Evolutionary conservation across 1,140 invertebrate genomes (phyloP).

Genomic region (Amphibalanus amphitrite): DNA sequence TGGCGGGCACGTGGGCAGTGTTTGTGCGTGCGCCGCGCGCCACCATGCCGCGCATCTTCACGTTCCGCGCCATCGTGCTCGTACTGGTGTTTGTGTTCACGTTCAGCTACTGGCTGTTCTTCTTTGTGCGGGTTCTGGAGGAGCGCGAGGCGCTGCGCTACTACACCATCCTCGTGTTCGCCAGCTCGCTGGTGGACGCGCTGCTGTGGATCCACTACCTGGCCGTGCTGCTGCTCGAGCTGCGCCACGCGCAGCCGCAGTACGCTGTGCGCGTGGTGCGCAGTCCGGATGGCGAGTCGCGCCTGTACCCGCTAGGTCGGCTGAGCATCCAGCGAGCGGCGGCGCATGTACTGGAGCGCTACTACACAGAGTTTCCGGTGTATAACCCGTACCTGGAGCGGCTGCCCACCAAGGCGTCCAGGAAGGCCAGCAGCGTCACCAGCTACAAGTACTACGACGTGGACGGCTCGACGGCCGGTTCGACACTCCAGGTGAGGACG

Average conservation of each 20-base stretch:
- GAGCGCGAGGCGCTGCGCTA: constrained; percentile 18
- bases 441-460: constrained; percentile 96
- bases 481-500: neutral
- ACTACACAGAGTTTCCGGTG: constrained; percentile 89
- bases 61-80: constrained; percentile 72
- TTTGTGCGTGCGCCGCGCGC: constrained; percentile 21
- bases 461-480: constrained; percentile 31
- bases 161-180: constrained; percentile 63
- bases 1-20: constrained; percentile 75
- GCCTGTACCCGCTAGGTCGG: constrained; percentile 64
- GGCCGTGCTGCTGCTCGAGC: constrained; percentile 76
- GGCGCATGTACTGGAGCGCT: constrained; percentile 79
- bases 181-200: constrained; percentile 76
- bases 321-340: constrained; percentile 89
- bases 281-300: constrained; percentile 71
- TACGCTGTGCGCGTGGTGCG: constrained; percentile 81
- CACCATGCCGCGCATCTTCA: constrained; percentile 57
- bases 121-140: constrained; percentile 63
- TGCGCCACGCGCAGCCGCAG: constrained; percentile 70
- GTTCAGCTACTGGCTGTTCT: constrained; percentile 95
- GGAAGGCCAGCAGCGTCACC: constrained; percentile 15
- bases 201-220: constrained; percentile 89
- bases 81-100: constrained; percentile 75
- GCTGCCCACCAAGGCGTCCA: constrained; percentile 50
- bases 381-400: constrained; percentile 93